phyloP scores from a whole-genome alignment of 2,888 invertebrate genomes.

The Apomyelois bistriatella region DNA sequence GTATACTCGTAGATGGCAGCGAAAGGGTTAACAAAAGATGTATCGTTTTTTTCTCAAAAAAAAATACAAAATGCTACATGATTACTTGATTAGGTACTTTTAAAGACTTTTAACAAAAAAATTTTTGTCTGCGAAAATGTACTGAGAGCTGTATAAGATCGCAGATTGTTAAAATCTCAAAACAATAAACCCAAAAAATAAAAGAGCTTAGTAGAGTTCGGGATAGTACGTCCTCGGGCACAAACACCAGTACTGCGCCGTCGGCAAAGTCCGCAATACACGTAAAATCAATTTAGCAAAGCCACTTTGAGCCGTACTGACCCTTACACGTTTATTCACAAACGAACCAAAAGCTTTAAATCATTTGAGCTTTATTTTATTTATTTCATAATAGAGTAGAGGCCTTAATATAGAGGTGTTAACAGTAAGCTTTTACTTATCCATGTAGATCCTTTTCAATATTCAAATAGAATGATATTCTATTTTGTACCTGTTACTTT shows the following conservation, averaged over 20 bases:
- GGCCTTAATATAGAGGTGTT: not conserved
- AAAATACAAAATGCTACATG: too few species aligned
- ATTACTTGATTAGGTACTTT: too few species aligned
- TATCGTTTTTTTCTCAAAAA: too few species aligned
- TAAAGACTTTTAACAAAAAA: too few species aligned
- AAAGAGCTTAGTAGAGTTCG: conserved; percentile 46
- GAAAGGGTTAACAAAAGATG: too few species aligned
- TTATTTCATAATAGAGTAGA: conserved; percentile 13
- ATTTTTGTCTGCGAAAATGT: not conserved
- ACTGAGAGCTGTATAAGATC: not conserved
- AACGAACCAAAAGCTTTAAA: conserved; percentile 34
- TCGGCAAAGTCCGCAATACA: conserved; percentile 66
- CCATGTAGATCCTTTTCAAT: not conserved
- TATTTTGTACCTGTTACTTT: too few species aligned
- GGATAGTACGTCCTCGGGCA: conserved; percentile 45
- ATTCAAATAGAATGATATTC: too few species aligned
- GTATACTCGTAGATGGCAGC: too few species aligned
- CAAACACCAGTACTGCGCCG: conserved; percentile 42
- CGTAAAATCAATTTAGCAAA: conserved; percentile 78
- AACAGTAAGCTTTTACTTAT: not conserved
- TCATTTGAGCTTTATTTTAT: conserved; percentile 25
- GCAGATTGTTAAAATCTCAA: conserved; percentile 3
- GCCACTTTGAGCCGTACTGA: conserved; percentile 64
- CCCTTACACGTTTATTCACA: conserved; percentile 55
- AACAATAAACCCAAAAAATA: conserved; percentile 32